These are phyloP conservation scores for Chirona hameri DNA, from an alignment of 2,888 invertebrate species.

Conservation along the genomic window DNA sequence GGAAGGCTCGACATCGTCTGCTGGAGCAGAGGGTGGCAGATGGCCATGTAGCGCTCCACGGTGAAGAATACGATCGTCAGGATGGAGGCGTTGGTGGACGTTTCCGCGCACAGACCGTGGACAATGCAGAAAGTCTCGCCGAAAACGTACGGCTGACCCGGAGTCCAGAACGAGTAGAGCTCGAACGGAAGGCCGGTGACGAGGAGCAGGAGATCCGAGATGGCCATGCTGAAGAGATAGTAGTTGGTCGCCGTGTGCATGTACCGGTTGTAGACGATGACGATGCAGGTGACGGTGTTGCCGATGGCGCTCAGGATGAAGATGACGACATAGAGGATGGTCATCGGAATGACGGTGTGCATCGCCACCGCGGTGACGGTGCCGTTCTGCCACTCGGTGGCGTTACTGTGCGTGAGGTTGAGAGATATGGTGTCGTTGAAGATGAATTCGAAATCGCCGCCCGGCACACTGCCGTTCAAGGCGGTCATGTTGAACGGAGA, in stretches of 20 bases:
- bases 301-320: conserved; percentile 68
- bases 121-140: conserved; percentile 73
- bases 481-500: too few relatives aligned
- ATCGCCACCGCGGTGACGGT: too few relatives aligned
- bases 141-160: conserved; percentile 46
- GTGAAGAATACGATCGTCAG: conserved; percentile 78
- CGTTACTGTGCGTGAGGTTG: too few relatives aligned
- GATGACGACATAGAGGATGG: neutral
- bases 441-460: too few relatives aligned
- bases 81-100: conserved; percentile 71
- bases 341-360: neutral
- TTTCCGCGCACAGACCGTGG: conserved; percentile 75
- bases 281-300: conserved; percentile 72
- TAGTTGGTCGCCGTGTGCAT: conserved; percentile 84
- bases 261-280: conserved; percentile 68
- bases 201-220: conserved; percentile 74
- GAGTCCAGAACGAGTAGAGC: conserved; percentile 51
- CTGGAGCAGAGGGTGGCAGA: conserved; percentile 77
- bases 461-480: too few relatives aligned
- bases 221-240: conserved; percentile 72
- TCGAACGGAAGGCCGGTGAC: conserved; percentile 78
- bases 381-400: too few relatives aligned
- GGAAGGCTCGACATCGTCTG: conserved; percentile 80
- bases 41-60: conserved; percentile 78
- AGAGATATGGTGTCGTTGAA: too few relatives aligned